These are phyloP conservation scores for Sericinus montela DNA, from an alignment of 2,888 invertebrate species.

Conservation along the genomic window DNA sequence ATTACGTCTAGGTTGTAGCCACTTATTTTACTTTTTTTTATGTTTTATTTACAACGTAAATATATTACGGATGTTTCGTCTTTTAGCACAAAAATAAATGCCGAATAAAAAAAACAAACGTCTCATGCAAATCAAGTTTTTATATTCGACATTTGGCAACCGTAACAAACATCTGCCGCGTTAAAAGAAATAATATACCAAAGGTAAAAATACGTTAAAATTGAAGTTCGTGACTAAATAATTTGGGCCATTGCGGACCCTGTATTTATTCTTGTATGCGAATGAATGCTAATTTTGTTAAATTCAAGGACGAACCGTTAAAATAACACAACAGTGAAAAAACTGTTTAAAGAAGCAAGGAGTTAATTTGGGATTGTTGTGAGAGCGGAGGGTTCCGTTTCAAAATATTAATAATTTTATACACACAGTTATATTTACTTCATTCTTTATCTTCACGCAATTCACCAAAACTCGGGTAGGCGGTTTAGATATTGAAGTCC, in stretches of 20 bases:
- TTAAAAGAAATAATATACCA: conserved; percentile 1
- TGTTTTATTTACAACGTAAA: too few relatives aligned
- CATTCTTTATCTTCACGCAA: too few relatives aligned
- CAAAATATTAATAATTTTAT: background rate
- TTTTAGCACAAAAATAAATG: background rate
- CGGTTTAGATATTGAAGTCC: too few relatives aligned
- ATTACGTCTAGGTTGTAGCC: too few relatives aligned
- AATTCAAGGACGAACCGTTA: conserved; percentile 50
- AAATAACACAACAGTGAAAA: conserved; percentile 27
- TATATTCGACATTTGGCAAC: conserved; percentile 2
- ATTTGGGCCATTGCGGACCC: conserved; percentile 47
- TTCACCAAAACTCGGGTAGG: too few relatives aligned
- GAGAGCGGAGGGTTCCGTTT: conserved; percentile 21
- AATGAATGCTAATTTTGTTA: conserved; percentile 51
- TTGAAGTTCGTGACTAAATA: conserved; percentile 51
- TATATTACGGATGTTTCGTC: too few relatives aligned
- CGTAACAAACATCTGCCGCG: background rate
- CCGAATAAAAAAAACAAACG: background rate
- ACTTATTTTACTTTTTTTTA: too few relatives aligned
- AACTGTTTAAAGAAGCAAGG: conserved; percentile 29
- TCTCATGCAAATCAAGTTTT: background rate
- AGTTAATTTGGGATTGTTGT: conserved; percentile 35
- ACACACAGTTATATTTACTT: too few relatives aligned
- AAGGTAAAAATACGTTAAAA: conserved; percentile 20
- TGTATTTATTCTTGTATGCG: conserved; percentile 40